Base-by-base conservation (phyloP, 1,140 invertebrate species). In the Bombus superbus region DNA sequence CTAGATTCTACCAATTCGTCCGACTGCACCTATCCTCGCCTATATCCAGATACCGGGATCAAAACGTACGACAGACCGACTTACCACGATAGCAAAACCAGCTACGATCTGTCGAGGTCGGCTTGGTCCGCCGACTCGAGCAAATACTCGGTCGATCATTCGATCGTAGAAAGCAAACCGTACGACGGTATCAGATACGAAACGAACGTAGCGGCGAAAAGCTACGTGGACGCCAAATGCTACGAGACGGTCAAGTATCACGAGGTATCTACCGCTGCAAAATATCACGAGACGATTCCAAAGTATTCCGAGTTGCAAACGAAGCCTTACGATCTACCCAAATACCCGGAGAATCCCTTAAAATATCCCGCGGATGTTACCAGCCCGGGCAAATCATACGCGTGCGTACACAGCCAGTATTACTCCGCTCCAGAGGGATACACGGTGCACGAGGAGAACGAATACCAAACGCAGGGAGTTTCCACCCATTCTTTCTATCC, bases 401-500 rank as follows among this genome's bases (percentile, higher is more conserved):
- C 94, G 0, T 95, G 92, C 75, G 90, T 94, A 35, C 94, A 95
- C 38, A 86, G 91, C 35, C 94, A 95, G 71, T 95, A 94, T 88
- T 95, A 94, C 73, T 77, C 92, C 0, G 81, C 92, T 6, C 85
- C 93, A 15, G 94, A 94, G 44, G 86, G 89, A 9, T 94, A 94
- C 57, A 77, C 92, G 3, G 78, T 92, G 25, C 92, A 94, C 81
- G 93, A 94, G 22, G 93, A 94, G 18, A 94, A 89, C 76, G 93
- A 95, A 38, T 94, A 94, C 83, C 94, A 94, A 68, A 73, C 91
- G 3, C 94, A 94, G 81, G 84, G 76, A 8, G 90, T 94, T 35
- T 84, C 93, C 1, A 76, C 92, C 0, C 94, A 94, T 59, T 92
- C 94, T 1, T 95, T 95, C 88, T 95, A 95, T 81, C 94, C 95